phyloP scores from a whole-genome alignment of 2,113 vertebrate species.

The Otis tarda region DNA sequence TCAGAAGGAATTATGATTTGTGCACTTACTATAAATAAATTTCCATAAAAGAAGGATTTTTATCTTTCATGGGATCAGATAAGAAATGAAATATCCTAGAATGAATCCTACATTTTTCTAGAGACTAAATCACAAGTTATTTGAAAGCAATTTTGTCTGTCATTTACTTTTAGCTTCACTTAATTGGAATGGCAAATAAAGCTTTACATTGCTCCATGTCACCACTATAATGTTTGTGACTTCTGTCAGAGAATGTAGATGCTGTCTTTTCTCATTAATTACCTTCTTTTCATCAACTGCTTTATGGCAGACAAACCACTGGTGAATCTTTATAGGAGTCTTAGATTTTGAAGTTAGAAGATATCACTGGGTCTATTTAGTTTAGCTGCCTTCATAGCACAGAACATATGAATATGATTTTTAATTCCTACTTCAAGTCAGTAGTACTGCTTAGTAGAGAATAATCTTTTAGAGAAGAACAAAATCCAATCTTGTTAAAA shows the following conservation, averaged over 20 bases:
- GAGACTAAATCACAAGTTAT: not conserved
- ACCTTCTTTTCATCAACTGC: not conserved
- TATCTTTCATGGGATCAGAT: not conserved
- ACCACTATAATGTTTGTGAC: not conserved
- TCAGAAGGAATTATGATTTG: not conserved
- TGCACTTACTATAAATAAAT: not conserved
- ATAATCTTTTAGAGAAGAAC: not conserved
- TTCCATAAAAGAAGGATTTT: not conserved
- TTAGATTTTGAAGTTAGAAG: not conserved
- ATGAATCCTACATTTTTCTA: not conserved
- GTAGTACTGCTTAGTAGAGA: not conserved
- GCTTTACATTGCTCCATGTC: not conserved
- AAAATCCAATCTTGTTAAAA: not conserved
- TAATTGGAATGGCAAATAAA: not conserved
- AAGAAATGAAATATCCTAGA: not conserved
- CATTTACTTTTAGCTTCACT: not conserved
- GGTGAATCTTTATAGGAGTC: not conserved
- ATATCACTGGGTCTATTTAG: not conserved
- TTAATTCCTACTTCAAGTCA: not conserved
- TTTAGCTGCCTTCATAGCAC: not conserved
- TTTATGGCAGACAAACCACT: not conserved
- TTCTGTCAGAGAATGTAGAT: not conserved
- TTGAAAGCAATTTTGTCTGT: not conserved
- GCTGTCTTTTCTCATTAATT: not conserved
- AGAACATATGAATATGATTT: not conserved